Evolutionary conservation across 2,888 invertebrate genomes (phyloP).

Genomic region (Adineta ricciae): DNA sequence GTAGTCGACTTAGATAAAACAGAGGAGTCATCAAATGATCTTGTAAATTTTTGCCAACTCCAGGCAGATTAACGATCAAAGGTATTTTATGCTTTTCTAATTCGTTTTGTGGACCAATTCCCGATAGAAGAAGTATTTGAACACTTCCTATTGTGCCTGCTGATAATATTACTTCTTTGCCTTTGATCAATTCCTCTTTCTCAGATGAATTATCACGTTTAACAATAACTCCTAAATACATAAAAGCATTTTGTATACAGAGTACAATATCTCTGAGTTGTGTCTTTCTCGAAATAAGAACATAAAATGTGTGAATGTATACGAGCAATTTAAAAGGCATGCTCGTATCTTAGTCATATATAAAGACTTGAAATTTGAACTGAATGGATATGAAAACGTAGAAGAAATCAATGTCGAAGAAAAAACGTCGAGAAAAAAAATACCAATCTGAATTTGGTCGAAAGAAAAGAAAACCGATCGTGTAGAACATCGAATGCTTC

Average conservation of each 20-base stretch:
- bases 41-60: constrained; percentile 44
- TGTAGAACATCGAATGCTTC: too few species aligned
- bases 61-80: constrained; percentile 41
- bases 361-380: too few species aligned
- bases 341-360: too few species aligned
- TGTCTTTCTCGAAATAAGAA: too few species aligned
- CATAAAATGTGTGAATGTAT: too few species aligned
- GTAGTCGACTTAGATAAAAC: not conserved
- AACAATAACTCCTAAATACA: not conserved
- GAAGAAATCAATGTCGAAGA: too few species aligned
- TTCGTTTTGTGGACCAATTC: constrained; percentile 46
- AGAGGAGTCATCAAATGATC: constrained; percentile 41
- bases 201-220: constrained; percentile 35
- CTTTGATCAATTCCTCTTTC: constrained; percentile 38
- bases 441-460: too few species aligned
- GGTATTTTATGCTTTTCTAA: constrained; percentile 44
- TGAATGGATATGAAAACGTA: too few species aligned
- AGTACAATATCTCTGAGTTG: constrained; percentile 51
- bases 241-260: constrained; percentile 66
- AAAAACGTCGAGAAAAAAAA: too few species aligned
- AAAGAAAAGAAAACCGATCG: too few species aligned
- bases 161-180: constrained; percentile 43
- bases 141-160: constrained; percentile 48
- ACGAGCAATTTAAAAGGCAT: too few species aligned
- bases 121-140: constrained; percentile 46